phyloP scores from a whole-genome alignment of 2,797 vertebrate species.

The Melanitta fusca region DNA sequence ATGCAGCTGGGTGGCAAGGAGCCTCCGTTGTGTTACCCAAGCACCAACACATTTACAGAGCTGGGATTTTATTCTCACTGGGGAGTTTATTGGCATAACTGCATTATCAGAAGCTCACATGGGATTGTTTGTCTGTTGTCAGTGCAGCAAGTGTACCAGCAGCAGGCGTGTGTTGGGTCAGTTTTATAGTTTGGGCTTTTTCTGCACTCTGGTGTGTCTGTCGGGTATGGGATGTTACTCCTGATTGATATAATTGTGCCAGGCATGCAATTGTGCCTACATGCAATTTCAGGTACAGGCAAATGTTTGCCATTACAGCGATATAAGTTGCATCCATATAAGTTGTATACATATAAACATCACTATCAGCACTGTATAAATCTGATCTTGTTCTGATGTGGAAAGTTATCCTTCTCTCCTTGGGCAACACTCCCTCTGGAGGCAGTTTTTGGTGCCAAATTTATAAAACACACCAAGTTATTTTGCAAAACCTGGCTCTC shows the following conservation, averaged over 20 bases:
- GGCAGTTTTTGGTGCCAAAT: not conserved
- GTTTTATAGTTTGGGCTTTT: not conserved
- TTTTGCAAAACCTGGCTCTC: not conserved
- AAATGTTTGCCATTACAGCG: not conserved
- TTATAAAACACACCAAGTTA: not conserved
- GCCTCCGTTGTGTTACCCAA: not conserved
- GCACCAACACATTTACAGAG: not conserved
- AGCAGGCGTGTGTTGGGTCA: not conserved
- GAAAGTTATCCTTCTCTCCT: not conserved
- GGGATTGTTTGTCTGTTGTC: not conserved
- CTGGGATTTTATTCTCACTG: not conserved
- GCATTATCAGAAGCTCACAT: not conserved
- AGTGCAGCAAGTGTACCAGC: accelerated
- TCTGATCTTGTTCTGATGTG: not conserved
- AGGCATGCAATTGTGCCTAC: not conserved
- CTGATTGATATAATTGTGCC: not conserved
- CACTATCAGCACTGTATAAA: not conserved
- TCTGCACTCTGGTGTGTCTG: not conserved
- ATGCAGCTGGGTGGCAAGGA: not conserved
- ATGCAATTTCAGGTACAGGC: not conserved
- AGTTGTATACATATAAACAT: not conserved
- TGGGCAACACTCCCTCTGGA: not conserved
- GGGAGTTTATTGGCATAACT: not conserved
- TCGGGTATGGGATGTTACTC: not conserved
- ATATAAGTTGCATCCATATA: not conserved